phyloP scores from a whole-genome alignment of 2,113 vertebrate genomes.

The Macaca nemestrina region DNA sequence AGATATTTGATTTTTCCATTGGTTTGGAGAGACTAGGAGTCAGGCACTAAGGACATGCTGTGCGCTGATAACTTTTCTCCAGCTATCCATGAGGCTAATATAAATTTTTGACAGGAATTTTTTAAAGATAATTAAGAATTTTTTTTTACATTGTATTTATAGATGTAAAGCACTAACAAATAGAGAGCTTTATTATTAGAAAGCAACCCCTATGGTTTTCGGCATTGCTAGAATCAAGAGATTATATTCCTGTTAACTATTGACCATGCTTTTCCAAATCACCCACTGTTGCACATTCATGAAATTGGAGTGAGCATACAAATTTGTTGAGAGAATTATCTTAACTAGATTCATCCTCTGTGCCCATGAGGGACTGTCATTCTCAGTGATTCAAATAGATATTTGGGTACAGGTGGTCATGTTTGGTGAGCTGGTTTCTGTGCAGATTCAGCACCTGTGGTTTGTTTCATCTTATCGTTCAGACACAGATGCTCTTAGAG shows the following conservation, averaged over 20 bases:
- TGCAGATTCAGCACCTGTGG: not conserved
- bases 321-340: not conserved
- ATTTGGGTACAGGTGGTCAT: constrained; percentile 33
- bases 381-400: constrained; percentile 11
- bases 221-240: not conserved
- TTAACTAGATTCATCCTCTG: not conserved
- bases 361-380: not conserved
- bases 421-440: not conserved
- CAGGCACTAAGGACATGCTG: not conserved
- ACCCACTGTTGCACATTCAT: not conserved
- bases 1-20: constrained; percentile 4
- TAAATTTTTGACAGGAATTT: not conserved
- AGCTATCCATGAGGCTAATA: not conserved
- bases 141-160: not conserved
- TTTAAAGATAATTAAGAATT: not conserved
- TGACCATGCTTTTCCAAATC: not conserved
- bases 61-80: not conserved
- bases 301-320: not conserved
- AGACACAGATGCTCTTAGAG: not conserved
- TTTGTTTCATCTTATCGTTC: not conserved
- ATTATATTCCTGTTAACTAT: not conserved
- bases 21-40: not conserved
- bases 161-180: not conserved
- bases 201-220: not conserved
- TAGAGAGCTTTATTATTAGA: not conserved